Evolutionary conservation across 2,113 vertebrate species (phyloP), one percentile per base, ranked within the genome.

Genomic region (Vidua chalybeata): DNA sequence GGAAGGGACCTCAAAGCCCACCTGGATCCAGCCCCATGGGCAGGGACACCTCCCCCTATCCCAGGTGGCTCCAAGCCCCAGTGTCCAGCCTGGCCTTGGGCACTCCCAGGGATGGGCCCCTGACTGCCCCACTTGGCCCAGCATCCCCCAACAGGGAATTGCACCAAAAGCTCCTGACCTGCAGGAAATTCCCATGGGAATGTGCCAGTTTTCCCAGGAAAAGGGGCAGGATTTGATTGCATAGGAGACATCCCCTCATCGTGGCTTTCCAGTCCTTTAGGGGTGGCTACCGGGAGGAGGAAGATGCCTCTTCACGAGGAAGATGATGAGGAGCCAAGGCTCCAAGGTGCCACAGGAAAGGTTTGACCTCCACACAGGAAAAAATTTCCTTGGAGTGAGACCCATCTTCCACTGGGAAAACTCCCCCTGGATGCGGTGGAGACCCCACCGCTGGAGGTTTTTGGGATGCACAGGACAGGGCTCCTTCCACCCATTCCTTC

Each of bases 391-490:
- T 43, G 51, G 19, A 45, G 3, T 7, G 13, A 72, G 16, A 31
- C 17, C 30, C 14, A 20, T 5, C 2, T 3, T 37, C 22, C 59
- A 39, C 15, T 17, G 54, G 64, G 51, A 39, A 5, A 58, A 33
- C 20, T 16, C 39, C 31, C 48, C 39, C 0, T 15, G 8, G 51
- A 51, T 15, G 37, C 8, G 35, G 12, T 9, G n/a, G 49, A 35
- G 8, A 49, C 4, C 6, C 24, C 35, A 18, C 0, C 24, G 45
- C 39, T 37, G 66, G 39, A 66, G 9, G 26, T 41, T 30, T 89
- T 46, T 3, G 14, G 61, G 66, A 85, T 11, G n/a, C 1, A 9
- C 0, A 0, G 49, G 22, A 58, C 15, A 59, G 3, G 9, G 15
- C 13, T 48, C 41, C 18, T 30, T 61, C 48, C 55, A 37, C 33